phyloP scores from a whole-genome alignment of 2,888 invertebrate species.

The Drosophila robusta region DNA sequence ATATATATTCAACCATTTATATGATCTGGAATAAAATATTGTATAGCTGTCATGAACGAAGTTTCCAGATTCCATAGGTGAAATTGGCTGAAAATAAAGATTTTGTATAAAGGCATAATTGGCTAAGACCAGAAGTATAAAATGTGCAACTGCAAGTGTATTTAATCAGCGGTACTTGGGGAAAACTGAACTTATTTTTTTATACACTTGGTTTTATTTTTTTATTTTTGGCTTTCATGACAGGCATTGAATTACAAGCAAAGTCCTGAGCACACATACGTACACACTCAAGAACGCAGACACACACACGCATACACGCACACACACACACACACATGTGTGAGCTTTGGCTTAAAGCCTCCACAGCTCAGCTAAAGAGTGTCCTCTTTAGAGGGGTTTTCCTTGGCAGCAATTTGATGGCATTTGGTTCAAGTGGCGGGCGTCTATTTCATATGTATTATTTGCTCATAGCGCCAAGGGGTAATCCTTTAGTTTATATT shows the following conservation, averaged over 20 bases:
- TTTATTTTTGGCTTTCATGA: slow-evolving; percentile 34
- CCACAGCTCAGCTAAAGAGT: slow-evolving; percentile 38
- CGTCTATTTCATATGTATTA: slow-evolving; percentile 64
- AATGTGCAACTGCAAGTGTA: background rate
- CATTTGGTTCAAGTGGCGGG: slow-evolving; percentile 65
- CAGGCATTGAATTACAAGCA: slow-evolving; percentile 69
- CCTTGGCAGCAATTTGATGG: slow-evolving; percentile 69
- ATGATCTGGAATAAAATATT: no score
- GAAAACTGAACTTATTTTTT: slow-evolving; percentile 19
- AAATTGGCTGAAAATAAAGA: no score
- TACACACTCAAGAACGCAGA: slow-evolving; percentile 14
- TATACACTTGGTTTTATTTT: slow-evolving; percentile 17
- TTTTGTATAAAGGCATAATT: no score
- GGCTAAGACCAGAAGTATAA: no score
- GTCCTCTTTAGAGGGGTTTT: slow-evolving; percentile 1
- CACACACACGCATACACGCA: slow-evolving; percentile 10
- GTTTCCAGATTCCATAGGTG: no score
- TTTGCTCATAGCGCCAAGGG: slow-evolving; percentile 61
- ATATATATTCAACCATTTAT: no score
- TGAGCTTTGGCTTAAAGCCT: slow-evolving; percentile 56
- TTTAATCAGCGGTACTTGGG: background rate
- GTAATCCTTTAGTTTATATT: slow-evolving; percentile 79
- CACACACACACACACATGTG: slow-evolving; percentile 6
- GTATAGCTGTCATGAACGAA: no score
- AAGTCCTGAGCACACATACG: slow-evolving; percentile 36